Evolutionary conservation across 2,888 invertebrate genomes (phyloP).

Genomic region (Euzetes globulus): DNA sequence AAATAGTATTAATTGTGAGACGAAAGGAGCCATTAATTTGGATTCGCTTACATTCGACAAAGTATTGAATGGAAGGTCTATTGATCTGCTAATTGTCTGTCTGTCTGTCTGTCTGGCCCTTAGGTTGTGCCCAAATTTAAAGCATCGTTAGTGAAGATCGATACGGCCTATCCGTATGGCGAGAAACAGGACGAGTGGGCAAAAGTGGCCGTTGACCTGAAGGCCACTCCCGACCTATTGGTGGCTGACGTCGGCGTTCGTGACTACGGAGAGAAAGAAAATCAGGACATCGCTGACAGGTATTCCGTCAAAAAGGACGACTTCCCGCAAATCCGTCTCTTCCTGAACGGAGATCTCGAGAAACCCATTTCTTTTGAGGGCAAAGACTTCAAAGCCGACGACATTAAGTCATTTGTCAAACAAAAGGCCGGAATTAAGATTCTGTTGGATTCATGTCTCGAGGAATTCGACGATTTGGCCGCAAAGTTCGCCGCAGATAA

Average conservation of each 20-base stretch:
- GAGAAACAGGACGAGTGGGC: conserved; percentile 81
- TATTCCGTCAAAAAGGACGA: conserved; percentile 70
- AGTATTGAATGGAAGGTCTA: conserved; percentile 47
- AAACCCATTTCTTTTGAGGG: conserved; percentile 56
- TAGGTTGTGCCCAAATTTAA: conserved; percentile 70
- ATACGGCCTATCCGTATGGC: conserved; percentile 89
- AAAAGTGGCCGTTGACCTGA: conserved; percentile 65
- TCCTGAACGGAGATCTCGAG: conserved; percentile 56
- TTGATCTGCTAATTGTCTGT: background rate
- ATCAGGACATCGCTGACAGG: conserved; percentile 67
- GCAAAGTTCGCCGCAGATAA: conserved; percentile 59
- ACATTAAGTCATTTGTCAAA: conserved; percentile 53
- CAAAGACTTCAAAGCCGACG: conserved; percentile 49
- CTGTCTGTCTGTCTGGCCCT: background rate
- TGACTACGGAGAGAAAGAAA: conserved; percentile 89
- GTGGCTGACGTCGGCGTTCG: conserved; percentile 82
- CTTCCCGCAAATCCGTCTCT: conserved; percentile 71
- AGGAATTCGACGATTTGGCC: conserved; percentile 70
- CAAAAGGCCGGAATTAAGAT: conserved; percentile 60
- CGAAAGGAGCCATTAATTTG: conserved; percentile 65
- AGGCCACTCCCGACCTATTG: conserved; percentile 58
- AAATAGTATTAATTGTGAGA: conserved; percentile 10
- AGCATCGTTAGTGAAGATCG: conserved; percentile 81
- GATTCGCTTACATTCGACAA: conserved; percentile 73
- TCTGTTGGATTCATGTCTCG: conserved; percentile 76